Percentiles rank a stretch among this genome's conserved stretches.
These are phyloP conservation scores for Darevskia mixta DNA, from an alignment of 2,797 vertebrate genomes.

Conservation along the genomic window DNA sequence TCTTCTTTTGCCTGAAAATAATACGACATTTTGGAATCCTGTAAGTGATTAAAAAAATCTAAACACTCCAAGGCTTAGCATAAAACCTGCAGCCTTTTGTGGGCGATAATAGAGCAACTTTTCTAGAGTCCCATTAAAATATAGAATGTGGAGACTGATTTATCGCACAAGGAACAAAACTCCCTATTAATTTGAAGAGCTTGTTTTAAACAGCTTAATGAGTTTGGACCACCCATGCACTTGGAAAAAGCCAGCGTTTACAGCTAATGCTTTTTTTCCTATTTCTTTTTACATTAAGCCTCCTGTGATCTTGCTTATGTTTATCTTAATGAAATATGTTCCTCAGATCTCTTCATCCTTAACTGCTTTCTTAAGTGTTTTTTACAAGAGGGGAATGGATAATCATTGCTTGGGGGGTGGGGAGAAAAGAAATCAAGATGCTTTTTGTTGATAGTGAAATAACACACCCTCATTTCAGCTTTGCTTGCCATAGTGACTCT, in stretches of 20 bases:
- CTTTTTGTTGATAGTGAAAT: not conserved
- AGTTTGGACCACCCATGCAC: slow-evolving; percentile 65
- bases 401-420: not conserved
- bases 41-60: not conserved
- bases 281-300: slow-evolving; percentile 23
- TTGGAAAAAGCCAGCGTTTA: slow-evolving; percentile 48
- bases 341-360: slow-evolving; percentile 15
- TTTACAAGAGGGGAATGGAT: not conserved
- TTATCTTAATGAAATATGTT: slow-evolving; percentile 41
- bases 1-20: slow-evolving; percentile 44
- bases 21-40: slow-evolving; percentile 29
- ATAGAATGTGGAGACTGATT: slow-evolving; percentile 18
- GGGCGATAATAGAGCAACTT: slow-evolving; percentile 32
- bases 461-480: not conserved
- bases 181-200: slow-evolving; percentile 26
- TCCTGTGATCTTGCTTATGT: slow-evolving; percentile 41
- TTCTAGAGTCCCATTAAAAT: slow-evolving; percentile 36
- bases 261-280: slow-evolving; percentile 42
- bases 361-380: slow-evolving; percentile 41
- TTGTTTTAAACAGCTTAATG: slow-evolving; percentile 19
- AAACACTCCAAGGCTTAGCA: not conserved
- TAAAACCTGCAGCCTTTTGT: not conserved
- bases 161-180: slow-evolving; percentile 13
- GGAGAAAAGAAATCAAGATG: not conserved
- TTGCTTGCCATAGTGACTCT: not conserved